Percentiles rank a stretch among this genome's conserved stretches.
Evolutionary conservation across 2,113 vertebrate genomes (phyloP).

Genomic region (Pelodiscus sinensis): DNA sequence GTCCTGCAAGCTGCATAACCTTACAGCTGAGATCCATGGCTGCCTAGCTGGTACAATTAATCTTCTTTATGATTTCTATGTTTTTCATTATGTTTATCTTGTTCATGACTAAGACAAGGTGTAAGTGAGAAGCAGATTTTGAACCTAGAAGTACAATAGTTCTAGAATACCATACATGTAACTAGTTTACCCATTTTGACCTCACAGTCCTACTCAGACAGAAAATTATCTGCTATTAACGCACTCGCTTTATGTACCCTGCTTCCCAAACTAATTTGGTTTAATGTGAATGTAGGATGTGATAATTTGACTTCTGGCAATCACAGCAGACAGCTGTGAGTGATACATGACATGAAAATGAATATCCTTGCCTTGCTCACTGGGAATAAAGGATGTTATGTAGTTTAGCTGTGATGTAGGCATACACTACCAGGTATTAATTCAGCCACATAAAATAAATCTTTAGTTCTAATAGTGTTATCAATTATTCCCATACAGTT

Average conservation of each 20-base stretch:
- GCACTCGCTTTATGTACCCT: slow-evolving; percentile 12
- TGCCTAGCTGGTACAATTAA: background rate
- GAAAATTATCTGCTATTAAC: slow-evolving; percentile 63
- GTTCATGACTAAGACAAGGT: background rate
- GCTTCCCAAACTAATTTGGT: slow-evolving; percentile 60
- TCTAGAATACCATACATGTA: background rate
- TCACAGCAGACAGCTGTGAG: slow-evolving; percentile 60
- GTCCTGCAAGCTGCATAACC: background rate
- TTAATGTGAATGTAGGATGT: slow-evolving; percentile 49
- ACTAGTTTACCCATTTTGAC: slow-evolving; percentile 46
- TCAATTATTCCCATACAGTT: slow-evolving; percentile 12
- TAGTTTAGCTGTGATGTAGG: background rate
- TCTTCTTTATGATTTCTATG: slow-evolving; percentile 2
- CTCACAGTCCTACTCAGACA: slow-evolving; percentile 41
- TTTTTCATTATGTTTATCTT: background rate
- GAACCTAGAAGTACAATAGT: background rate
- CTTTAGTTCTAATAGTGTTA: slow-evolving; percentile 8
- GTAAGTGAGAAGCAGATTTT: background rate
- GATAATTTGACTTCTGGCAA: slow-evolving; percentile 57
- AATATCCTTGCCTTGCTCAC: slow-evolving; percentile 27
- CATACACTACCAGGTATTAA: background rate
- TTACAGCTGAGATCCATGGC: background rate
- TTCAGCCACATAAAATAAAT: background rate
- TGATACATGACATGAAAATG: slow-evolving; percentile 56
- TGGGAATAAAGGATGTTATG: background rate